phyloP scores from a whole-genome alignment of 2,888 invertebrate genomes.

The Melieria picta region DNA sequence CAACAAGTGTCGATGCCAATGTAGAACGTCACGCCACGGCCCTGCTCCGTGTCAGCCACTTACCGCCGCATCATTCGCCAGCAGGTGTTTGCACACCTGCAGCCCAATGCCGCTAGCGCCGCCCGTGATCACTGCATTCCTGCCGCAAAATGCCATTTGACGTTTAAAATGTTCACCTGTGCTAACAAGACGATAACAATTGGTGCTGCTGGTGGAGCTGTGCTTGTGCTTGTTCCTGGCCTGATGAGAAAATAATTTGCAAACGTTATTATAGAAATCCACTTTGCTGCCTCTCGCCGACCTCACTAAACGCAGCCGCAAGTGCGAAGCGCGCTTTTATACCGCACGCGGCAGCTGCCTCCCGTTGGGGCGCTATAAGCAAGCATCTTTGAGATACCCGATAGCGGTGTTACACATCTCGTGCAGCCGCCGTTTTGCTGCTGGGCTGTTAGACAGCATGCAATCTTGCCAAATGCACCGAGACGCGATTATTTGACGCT shows the following conservation, averaged over 20 bases:
- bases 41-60: constrained; percentile 21
- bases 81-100: constrained; percentile 60
- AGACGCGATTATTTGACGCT: too few species aligned
- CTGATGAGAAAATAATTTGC: constrained; percentile 28
- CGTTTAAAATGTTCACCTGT: constrained; percentile 28
- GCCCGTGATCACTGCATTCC: constrained; percentile 64
- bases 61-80: constrained; percentile 57
- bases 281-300: constrained; percentile 30
- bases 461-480: too few species aligned
- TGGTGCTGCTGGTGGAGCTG: background rate
- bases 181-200: background rate
- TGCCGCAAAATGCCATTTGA: constrained; percentile 59
- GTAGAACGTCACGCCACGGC: background rate
- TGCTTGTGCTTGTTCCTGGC: constrained; percentile 4
- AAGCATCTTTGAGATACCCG: constrained; percentile 17
- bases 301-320: too few species aligned
- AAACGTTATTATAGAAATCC: constrained; percentile 41
- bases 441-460: too few species aligned
- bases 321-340: background rate
- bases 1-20: constrained; percentile 2
- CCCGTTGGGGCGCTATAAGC: background rate
- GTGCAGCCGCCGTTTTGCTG: too few species aligned
- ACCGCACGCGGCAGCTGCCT: background rate
- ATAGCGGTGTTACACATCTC: constrained; percentile 4
- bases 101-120: constrained; percentile 64